Percentiles rank a stretch among this genome's conserved stretches.
Conservation (phyloP, 2,797 vertebrate genomes). For the Amblyopsis hoosieri region DNA sequence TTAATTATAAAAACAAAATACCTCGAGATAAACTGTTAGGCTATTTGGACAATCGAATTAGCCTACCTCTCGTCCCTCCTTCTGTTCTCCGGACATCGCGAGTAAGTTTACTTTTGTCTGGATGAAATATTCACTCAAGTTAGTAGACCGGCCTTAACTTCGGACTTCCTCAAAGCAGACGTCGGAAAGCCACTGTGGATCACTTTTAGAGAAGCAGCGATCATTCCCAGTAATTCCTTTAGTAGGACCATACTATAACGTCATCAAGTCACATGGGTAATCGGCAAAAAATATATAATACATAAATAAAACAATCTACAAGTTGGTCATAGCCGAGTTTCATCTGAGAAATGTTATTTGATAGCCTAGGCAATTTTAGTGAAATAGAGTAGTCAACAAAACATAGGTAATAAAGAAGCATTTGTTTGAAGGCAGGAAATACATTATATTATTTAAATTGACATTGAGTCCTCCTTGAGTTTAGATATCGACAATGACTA, state of each 20-base stretch:
- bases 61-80: slow-evolving; percentile 62
- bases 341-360: too few species aligned
- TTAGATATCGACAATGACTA: background rate
- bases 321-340: too few species aligned
- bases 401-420: too few species aligned
- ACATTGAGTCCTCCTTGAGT: too few species aligned
- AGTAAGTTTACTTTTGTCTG: slow-evolving; percentile 5
- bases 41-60: background rate
- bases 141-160: slow-evolving; percentile 31
- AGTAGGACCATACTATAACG: slow-evolving; percentile 55
- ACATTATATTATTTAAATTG: too few species aligned
- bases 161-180: slow-evolving; percentile 65
- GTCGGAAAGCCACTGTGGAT: slow-evolving; percentile 64
- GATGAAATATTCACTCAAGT: slow-evolving; percentile 4
- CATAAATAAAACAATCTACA: too few species aligned
- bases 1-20: too few species aligned
- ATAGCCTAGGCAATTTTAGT: too few species aligned
- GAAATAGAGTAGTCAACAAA: too few species aligned
- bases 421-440: too few species aligned
- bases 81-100: slow-evolving; percentile 63
- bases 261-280: slow-evolving; percentile 73
- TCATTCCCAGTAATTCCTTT: slow-evolving; percentile 63
- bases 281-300: background rate
- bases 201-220: slow-evolving; percentile 52
- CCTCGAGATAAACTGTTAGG: background rate